phyloP scores from a whole-genome alignment of 2,113 vertebrate species.

The Crocuta crocuta region DNA sequence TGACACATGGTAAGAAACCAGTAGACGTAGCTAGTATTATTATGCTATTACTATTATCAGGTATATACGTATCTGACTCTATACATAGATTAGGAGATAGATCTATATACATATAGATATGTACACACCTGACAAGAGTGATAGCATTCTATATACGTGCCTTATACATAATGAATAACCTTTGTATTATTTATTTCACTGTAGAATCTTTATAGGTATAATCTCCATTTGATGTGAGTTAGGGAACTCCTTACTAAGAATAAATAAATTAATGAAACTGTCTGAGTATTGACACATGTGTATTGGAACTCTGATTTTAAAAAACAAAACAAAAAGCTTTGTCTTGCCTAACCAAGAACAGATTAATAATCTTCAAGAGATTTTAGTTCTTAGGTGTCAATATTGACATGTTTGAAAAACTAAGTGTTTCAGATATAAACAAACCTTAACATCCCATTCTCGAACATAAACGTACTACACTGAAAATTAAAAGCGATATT shows the following conservation, averaged over 20 bases:
- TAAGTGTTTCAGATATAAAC: slow-evolving; percentile 27
- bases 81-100: neutral
- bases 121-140: neutral
- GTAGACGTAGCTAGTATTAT: neutral
- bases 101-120: neutral
- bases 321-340: neutral
- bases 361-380: slow-evolving; percentile 10
- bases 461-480: slow-evolving; percentile 29
- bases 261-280: neutral
- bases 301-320: neutral
- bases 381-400: slow-evolving; percentile 42
- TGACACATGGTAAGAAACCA: neutral
- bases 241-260: neutral
- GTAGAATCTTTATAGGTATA: neutral
- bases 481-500: slow-evolving; percentile 15
- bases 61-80: neutral
- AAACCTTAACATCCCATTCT: slow-evolving; percentile 26
- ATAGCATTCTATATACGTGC: neutral
- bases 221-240: neutral
- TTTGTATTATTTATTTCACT: neutral
- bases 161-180: neutral
- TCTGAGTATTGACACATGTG: neutral
- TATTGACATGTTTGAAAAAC: slow-evolving; percentile 47
- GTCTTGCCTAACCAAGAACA: slow-evolving; percentile 1
- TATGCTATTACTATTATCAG: neutral